Base-by-base conservation (phyloP, 2,888 invertebrate genomes). In the Nomada goodeniana region DNA sequence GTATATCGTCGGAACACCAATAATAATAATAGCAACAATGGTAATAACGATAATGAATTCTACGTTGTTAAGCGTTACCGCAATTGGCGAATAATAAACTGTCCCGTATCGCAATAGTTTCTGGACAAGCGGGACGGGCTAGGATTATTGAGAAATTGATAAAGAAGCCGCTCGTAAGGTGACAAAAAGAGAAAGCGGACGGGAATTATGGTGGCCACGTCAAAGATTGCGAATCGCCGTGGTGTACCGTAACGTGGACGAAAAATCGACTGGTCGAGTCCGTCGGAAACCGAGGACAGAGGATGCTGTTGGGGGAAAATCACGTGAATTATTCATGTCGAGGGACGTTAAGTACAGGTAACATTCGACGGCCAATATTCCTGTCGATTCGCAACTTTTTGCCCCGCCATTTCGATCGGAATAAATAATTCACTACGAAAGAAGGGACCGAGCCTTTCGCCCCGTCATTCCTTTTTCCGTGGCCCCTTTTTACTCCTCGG, bases 311-410 rank as follows among this genome's bases (percentile, higher is more conserved):
- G 76, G 74, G 74, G 83, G 84, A 59, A 36, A 71, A 69, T 64
- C 74, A 47, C 69, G 76, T 84, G 75, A 84, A 84, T 84, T 81
- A 84, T 84, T 84, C 84, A 84, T 81, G 75, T 55, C 75, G 18
- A 23, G 68, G 61, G 60, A 80, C 80, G 71, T 76, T 84, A 83
- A 83, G 84, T 68, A 74, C 73, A 76, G 80, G 80, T 80, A 84
- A 80, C 80, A 83, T 74, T 65, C 71, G 47, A 18, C 5, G 53
- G 73, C 71, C 84, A 84, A 71, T 82, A 82, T 77, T 82, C 82
- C 36, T 42, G 68, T 65, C 81, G 81, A 81, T 82, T 81, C 76
- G 79, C 52, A 70, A 67, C 79, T 67, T 79, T 79, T 76, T 72
- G 44, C 59, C 13, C 47, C 65, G 20, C 7, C 53, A 10, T 36